Conservation (phyloP, 2,888 invertebrate species). For the Cristatella mucedo region DNA sequence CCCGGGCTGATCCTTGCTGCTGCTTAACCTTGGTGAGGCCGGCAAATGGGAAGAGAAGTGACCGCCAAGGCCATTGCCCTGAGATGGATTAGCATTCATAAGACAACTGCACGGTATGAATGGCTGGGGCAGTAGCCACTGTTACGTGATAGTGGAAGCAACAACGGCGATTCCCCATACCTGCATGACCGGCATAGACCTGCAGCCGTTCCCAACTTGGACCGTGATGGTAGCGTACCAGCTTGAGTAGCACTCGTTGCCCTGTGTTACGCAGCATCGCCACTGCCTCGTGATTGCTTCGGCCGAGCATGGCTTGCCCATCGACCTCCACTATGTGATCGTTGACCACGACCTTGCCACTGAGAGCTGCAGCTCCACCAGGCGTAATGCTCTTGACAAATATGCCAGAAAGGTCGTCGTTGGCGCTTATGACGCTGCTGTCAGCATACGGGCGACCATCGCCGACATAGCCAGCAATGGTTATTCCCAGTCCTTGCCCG, state of each 20-base stretch:
- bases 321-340: conserved; percentile 93
- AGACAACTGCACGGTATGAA: no score
- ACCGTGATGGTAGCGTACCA: conserved; percentile 76
- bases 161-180: no score
- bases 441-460: no score
- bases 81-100: no score
- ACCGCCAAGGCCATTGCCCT: no score
- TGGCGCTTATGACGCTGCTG: no score
- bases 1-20: no score
- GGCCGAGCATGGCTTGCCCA: conserved; percentile 77
- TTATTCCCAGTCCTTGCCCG: conserved; percentile 45
- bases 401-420: conserved; percentile 74
- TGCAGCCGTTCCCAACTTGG: conserved; percentile 39
- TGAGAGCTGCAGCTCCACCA: conserved; percentile 83
- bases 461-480: conserved; percentile 32
- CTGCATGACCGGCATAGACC: conserved; percentile 3
- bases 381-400: conserved; percentile 95
- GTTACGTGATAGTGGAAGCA: no score
- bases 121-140: no score
- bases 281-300: conserved; percentile 91
- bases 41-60: no score
- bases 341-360: conserved; percentile 82
- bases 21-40: no score
- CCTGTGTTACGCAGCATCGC: conserved; percentile 88
- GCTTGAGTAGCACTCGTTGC: conserved; percentile 65